Conservation (phyloP, 1,140 invertebrate genomes). For the Nebria ingens region DNA sequence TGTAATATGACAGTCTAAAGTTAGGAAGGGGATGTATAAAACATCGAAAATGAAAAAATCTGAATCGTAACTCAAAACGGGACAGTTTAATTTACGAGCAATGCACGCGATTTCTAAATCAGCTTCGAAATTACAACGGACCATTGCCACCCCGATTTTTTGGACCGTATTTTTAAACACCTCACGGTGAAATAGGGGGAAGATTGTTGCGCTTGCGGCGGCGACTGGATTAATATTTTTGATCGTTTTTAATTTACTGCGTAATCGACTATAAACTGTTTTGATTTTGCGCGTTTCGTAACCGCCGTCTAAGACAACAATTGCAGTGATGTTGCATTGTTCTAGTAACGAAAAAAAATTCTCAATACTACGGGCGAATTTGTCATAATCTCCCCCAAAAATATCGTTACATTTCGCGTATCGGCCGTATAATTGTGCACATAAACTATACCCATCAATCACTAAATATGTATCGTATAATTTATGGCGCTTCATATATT, state of each 20-base stretch:
- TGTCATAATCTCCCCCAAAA: conserved; percentile 83
- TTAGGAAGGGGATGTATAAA: conserved; percentile 66
- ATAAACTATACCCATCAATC: conserved; percentile 73
- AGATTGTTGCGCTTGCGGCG: conserved; percentile 42
- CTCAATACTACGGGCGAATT: conserved; percentile 48
- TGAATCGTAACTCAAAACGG: conserved; percentile 80
- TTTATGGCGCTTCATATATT: conserved; percentile 50
- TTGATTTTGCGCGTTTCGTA: conserved; percentile 63
- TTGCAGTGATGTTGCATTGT: conserved; percentile 62
- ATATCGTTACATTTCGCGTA: conserved; percentile 50
- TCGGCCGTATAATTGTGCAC: conserved; percentile 58
- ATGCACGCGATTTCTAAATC: conserved; percentile 73
- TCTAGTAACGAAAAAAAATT: conserved; percentile 61
- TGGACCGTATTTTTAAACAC: conserved; percentile 57
- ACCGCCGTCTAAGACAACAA: conserved; percentile 77
- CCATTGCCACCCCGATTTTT: conserved; percentile 51
- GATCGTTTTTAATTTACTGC: conserved; percentile 48
- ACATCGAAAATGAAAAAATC: conserved; percentile 85
- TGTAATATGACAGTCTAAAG: conserved; percentile 38
- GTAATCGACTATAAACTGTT: conserved; percentile 52
- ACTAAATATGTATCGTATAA: conserved; percentile 62
- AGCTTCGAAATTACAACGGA: conserved; percentile 73
- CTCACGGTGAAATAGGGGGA: conserved; percentile 58
- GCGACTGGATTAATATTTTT: conserved; percentile 36
- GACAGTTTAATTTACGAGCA: conserved; percentile 64